Conservation (phyloP, 2,888 invertebrate species). For the Trachelus stipa region DNA sequence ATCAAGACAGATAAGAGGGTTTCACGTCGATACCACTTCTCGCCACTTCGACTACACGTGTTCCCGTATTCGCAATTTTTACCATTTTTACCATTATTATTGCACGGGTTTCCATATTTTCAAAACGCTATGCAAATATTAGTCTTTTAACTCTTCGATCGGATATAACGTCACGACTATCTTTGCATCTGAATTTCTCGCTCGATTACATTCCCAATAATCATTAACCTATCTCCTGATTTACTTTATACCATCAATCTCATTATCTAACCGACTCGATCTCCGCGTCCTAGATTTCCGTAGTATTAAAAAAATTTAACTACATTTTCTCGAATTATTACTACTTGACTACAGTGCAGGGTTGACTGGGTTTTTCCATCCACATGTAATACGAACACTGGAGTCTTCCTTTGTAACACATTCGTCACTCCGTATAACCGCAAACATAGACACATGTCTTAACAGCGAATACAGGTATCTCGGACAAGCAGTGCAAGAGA, state of each 20-base stretch:
- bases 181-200: background rate
- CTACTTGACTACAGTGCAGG: background rate
- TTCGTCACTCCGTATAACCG: background rate
- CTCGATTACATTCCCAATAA: background rate
- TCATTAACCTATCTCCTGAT: background rate
- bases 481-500: background rate
- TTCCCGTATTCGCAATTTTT: background rate
- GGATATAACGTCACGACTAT: background rate
- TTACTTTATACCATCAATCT: background rate
- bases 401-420: background rate
- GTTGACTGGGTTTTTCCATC: background rate
- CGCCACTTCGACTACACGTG: background rate
- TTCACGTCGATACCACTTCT: background rate
- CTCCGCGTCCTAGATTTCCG: background rate
- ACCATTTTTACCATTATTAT: background rate
- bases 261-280: background rate
- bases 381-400: background rate
- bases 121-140: background rate
- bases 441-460: background rate
- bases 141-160: background rate
- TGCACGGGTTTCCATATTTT: background rate
- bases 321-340: background rate
- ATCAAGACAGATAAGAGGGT: background rate
- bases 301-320: background rate
- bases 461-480: background rate